phyloP scores from a whole-genome alignment of 1,140 invertebrate genomes.

The Hypsibius dujardini region DNA sequence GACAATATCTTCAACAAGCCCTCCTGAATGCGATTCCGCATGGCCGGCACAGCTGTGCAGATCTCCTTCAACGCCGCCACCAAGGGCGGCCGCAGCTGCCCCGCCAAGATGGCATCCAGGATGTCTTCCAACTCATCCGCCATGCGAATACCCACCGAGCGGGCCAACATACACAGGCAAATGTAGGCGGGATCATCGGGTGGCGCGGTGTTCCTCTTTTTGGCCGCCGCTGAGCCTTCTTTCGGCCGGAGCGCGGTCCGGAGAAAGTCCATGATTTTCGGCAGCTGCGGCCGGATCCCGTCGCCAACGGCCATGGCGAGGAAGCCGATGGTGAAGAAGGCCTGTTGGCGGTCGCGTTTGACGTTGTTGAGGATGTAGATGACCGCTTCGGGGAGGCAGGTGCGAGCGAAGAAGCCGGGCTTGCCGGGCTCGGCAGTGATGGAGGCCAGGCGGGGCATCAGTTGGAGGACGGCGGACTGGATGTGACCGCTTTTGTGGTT shows the following conservation, averaged over 20 bases:
- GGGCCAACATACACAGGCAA: constrained; percentile 76
- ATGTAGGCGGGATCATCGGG: constrained; percentile 79
- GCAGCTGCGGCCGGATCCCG: constrained; percentile 57
- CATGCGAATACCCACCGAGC: constrained; percentile 27
- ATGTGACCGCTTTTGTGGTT: constrained; percentile 55
- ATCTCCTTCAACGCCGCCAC: constrained; percentile 76
- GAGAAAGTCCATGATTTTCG: constrained; percentile 68
- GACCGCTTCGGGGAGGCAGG: constrained; percentile 49
- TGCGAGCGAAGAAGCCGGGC: constrained; percentile 41
- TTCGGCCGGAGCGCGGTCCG: constrained; percentile 58
- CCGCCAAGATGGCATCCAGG: not conserved
- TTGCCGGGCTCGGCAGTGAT: constrained; percentile 50
- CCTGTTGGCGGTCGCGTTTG: constrained; percentile 48
- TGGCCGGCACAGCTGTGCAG: constrained; percentile 61
- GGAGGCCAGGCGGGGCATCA: constrained; percentile 81
- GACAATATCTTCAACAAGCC: constrained; percentile 69
- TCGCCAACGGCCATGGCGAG: constrained; percentile 71
- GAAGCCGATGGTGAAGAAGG: constrained; percentile 73
- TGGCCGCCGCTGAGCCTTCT: constrained; percentile 29
- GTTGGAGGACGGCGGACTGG: constrained; percentile 64
- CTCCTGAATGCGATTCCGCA: constrained; percentile 78
- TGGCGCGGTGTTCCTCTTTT: constrained; percentile 38
- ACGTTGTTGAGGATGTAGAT: constrained; percentile 55
- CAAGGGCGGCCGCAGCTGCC: constrained; percentile 46
- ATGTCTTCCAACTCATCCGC: constrained; percentile 13